Conservation (phyloP, 2,797 vertebrate species). For the Dicrostonyx torquatus region DNA sequence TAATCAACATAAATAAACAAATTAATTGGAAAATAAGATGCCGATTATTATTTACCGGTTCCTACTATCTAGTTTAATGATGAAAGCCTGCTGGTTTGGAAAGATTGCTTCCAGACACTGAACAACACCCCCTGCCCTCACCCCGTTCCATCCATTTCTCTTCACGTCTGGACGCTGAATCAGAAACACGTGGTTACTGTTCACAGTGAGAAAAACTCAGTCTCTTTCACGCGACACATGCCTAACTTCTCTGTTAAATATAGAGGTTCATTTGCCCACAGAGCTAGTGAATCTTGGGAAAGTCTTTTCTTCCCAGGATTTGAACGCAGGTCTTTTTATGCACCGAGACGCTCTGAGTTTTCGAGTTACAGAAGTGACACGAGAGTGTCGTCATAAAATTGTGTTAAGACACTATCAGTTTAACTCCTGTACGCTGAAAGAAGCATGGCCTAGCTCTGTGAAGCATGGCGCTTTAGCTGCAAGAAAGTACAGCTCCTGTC, state of each 20-base stretch:
- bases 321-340: neutral
- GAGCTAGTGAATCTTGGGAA: neutral
- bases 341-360: neutral
- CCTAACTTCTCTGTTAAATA: neutral
- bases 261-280: neutral
- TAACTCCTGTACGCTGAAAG: neutral
- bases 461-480: neutral
- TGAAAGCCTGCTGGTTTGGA: neutral
- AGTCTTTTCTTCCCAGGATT: neutral
- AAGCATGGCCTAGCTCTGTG: neutral
- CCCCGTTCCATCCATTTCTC: neutral
- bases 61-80: neutral
- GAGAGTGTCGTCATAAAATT: neutral
- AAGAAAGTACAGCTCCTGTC: neutral
- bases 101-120: neutral
- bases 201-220: neutral
- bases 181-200: neutral
- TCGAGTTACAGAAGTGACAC: constrained; percentile 4
- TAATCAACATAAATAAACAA: constrained; percentile 4
- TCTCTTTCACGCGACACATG: neutral
- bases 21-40: constrained; percentile 28
- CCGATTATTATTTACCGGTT: neutral
- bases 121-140: neutral
- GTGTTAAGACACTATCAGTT: neutral
- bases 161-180: neutral